Evolutionary conservation across 2,113 vertebrate genomes (phyloP), one percentile per base, ranked within the genome.

Genomic region (Colinus virginianus): DNA sequence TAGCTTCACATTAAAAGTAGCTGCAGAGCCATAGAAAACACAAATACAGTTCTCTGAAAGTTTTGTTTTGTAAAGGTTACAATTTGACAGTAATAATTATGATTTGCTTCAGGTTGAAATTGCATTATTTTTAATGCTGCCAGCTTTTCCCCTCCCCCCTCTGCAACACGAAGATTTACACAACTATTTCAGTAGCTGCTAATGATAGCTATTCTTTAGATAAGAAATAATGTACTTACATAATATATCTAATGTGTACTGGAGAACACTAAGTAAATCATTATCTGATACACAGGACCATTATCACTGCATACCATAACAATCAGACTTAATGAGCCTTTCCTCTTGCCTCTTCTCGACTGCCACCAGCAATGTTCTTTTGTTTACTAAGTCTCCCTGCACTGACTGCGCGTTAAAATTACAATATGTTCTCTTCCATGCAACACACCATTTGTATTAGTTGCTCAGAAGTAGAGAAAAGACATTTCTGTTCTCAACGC

Each of bases 321-420:
- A 90, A 81, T 84, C 88, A 87, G 62, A 86, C 9, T 90, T 95
- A 90, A 88, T 53, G 77, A 96, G 84, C 62, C 56, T 90, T 90
- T 88, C 67, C 88, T 78, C 55, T 56, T 66, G 40, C 62, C 66
- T 84, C 48, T 51, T 90, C 69, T 66, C 68, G 28, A 78, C 68
- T 64, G 79, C 62, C 74, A 93, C 58, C 53, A 96, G 36, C 78
- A 76, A 75, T 6, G 11, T 55, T 88, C 86, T 86, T 72, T 61
- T 95, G 88, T 93, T 96, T 95, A 93, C 86, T 16, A 64, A 53
- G 43, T 75, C 76, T 63, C 69, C 90, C 48, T 55, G 1, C 14
- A 43, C 48, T 71, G 76, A 70, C 34, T 80, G 11, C 23, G 7
- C 62, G 32, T 13, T 87, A 70, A 71, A 90, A 76, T 72, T 62